Base-by-base conservation (phyloP, 2,113 vertebrate genomes). In the Danio rerio region DNA sequence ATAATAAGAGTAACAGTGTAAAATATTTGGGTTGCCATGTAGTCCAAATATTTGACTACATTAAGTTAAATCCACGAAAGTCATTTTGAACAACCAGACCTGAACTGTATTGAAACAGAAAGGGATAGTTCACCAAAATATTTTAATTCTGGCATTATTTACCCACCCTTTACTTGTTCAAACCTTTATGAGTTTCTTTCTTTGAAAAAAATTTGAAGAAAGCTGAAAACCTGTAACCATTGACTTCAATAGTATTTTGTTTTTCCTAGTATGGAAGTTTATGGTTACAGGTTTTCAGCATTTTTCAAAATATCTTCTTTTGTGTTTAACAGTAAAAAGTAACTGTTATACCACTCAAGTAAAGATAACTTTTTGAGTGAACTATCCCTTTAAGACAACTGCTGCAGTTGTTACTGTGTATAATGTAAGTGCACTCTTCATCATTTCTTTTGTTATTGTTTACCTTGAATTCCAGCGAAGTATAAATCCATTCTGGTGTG, bases 41-140 rank as follows among this genome's bases (percentile, higher is more conserved):
- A 69, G 20, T 43, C n/a, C 66, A 69, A 69, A 49, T 69, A 69
- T 69, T 69, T 47, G 43, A 49, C 43, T 49, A 1, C 65, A 47
- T 68, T 68, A 18, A 16, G 65, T 20, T 45, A 47, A 68, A 47
- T 3, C 16, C 47, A 47, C 16, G 2, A 45, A 65, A 65, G 31
- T 6, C 31, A 15, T 63, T 21, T 61, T 63, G 13, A 42, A 68
- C 65, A 66, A 9, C 16, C 63, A 45, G 63, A 66, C 0, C 15
- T 1, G 9, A 66, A 45, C 8, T 9, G 42, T 10, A 45, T 31
- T 31, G 3, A 31, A 31, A 31, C 31, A 31, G 31, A 31, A 31
- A 31, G 31, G 31, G 31, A 31, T 31, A 31, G 31, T 31, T 31
- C 31, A 31, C 31, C 31, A 31, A 31, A 31, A 31, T 31, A 31